Base-by-base conservation (phyloP, 2,113 vertebrate species). In the Numenius arquata region DNA sequence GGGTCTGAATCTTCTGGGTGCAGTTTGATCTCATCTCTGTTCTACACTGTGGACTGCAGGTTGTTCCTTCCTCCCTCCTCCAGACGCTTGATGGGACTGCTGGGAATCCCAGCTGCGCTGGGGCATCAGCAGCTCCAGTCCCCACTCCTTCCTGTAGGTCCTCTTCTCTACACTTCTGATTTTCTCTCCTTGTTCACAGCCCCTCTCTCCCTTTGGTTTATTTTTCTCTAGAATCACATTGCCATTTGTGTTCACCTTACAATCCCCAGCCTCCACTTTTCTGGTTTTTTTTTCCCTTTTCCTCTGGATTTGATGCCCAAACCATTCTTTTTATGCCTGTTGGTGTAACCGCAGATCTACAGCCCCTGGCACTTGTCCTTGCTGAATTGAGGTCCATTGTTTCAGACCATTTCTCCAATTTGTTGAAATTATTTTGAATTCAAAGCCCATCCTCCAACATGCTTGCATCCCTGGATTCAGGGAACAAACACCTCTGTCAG, bases 291-390 rank as follows among this genome's bases (percentile, higher is more conserved):
- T 47, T 30, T 13, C 3, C 20, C 43, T 45, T 50, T 34, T 26
- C 41, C 48, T 14, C 41, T 47, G 6, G 36, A n/a, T 65, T 63
- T 65, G 21, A 73, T 62, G 14, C 59, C 68, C 84, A 23, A n/a
- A 32, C 13, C 1, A 0, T 4, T 43, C 65, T 36, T 73, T 9
- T 79, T 23, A 1, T 25, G 16, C 63, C 43, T 29, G 3, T 3
- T 26, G n/a, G 17, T 45, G 23, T 56, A 29, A 53, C 17, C 1
- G 0, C 36, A 2, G 30, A 40, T 8, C 41, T 22, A 0, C 0
- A 1, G 25, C 12, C 9, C 81, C 82, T 53, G 85, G 38, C 47
- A 7, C 61, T 48, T 52, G 7, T 53, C 59, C 85, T 52, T 75
- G 1, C 47, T 50, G 47, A 36, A 7, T 0, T 1, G 16, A 85